Conservation (phyloP, 2,888 invertebrate species). For the Mythimna vitellina region DNA sequence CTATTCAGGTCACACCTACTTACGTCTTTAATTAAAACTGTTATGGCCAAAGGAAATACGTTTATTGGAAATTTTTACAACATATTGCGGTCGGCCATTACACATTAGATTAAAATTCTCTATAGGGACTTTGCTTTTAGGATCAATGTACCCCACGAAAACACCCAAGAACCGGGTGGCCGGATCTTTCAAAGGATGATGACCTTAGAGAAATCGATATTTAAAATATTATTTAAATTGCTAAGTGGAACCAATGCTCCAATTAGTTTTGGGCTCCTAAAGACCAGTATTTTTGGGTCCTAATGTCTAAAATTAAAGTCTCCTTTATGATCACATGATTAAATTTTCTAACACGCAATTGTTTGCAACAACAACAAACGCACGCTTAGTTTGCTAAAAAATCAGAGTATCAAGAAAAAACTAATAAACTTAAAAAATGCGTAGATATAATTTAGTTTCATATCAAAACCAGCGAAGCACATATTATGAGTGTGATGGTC, state of each 20-base stretch:
- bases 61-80: slow-evolving; percentile 22
- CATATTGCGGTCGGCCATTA: slow-evolving; percentile 6
- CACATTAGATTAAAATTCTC: slow-evolving; percentile 30
- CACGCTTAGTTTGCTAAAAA: neutral
- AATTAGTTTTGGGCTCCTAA: neutral
- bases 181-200: slow-evolving; percentile 28
- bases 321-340: neutral
- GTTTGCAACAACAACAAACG: too few species aligned
- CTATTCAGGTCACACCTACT: slow-evolving; percentile 40
- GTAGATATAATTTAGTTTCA: slow-evolving; percentile 17
- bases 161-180: slow-evolving; percentile 9
- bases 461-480: slow-evolving; percentile 18
- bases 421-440: slow-evolving; percentile 3
- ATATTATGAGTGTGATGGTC: neutral
- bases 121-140: slow-evolving; percentile 18
- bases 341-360: slow-evolving; percentile 6
- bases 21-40: slow-evolving; percentile 19
- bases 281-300: neutral
- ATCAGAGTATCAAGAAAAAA: neutral
- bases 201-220: slow-evolving; percentile 17
- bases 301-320: neutral
- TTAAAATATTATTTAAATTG: slow-evolving; percentile 1
- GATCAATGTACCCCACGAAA: slow-evolving; percentile 38
- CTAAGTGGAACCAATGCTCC: neutral
- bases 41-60: slow-evolving; percentile 1